Evolutionary conservation across 1,140 invertebrate genomes (phyloP).

Genomic region (Euura saliciscinereae): DNA sequence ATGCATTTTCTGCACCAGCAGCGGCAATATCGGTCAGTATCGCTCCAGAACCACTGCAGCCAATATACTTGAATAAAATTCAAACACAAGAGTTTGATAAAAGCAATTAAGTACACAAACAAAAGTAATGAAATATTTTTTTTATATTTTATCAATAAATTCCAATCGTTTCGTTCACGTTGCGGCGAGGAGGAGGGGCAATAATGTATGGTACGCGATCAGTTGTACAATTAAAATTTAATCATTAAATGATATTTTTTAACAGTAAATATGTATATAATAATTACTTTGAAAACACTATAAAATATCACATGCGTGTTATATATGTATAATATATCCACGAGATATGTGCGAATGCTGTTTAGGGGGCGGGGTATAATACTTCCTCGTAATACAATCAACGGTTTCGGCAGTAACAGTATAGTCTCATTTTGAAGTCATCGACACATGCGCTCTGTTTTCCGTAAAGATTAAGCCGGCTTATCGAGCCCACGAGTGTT

Average conservation of each 20-base stretch:
- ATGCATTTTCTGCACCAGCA: too few species aligned
- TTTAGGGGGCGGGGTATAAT: background rate
- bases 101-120: too few species aligned
- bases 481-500: constrained; percentile 68
- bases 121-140: too few species aligned
- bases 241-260: background rate
- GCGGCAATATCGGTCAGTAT: too few species aligned
- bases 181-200: too few species aligned
- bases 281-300: constrained; percentile 28
- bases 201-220: too few species aligned
- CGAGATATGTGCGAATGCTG: constrained; percentile 4
- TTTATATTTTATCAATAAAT: too few species aligned
- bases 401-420: constrained; percentile 71
- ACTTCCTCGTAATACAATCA: background rate
- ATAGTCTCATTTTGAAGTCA: constrained; percentile 76
- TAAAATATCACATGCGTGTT: constrained; percentile 33
- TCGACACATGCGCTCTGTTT: constrained; percentile 79
- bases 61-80: too few species aligned
- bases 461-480: constrained; percentile 82
- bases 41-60: too few species aligned
- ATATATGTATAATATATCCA: background rate
- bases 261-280: constrained; percentile 16
- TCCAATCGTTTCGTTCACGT: too few species aligned
- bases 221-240: too few species aligned
- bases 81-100: too few species aligned